Base-by-base conservation (phyloP, 2,113 vertebrate species). In the Malurus cyaneus region DNA sequence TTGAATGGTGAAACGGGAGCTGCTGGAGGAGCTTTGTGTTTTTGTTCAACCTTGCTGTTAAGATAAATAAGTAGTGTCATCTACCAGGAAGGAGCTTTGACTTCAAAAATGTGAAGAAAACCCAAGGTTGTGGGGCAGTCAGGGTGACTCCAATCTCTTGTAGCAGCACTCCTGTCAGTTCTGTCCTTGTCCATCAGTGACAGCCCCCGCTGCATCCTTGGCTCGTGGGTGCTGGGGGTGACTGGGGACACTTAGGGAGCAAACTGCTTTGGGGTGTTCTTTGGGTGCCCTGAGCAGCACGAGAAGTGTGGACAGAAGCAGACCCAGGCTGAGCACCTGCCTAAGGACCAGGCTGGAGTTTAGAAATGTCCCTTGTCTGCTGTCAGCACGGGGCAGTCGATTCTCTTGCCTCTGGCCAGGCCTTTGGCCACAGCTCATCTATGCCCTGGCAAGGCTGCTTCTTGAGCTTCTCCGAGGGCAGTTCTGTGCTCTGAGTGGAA, bases 241-340 rank as follows among this genome's bases (percentile, higher is more conserved):
- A 2, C 49, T 5, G 76, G 69, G 52, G 65, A 8, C 31, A 2
- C 36, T 8, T 4, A 11, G 36, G 74, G 15, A 1, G 36, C 12
- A 21, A 14, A 23, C 36, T 29, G 79, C 15, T 31, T 0, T 28
- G 34, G 2, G 0, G 5, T 20, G 41, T 32, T 34, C 34, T 2
- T 2, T 31, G 92, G 52, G 82, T 49, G 28, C n/a, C 53, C n/a
- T 0, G 9, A 53, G 41, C 61, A 26, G 50, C 60, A 31, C 2
- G 0, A 4, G 39, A 20, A 1, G 39, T 1, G 5, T 46, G 66
- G 29, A 5, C 25, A n/a, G 1, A 42, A 32, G 12, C 34, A 8
- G 25, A 1, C 26, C 1, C 14, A 9, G 86, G 17, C 0, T 6
- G 2, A 31, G 91, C 80, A 19, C 16, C 47, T 32, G 46, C 57